These are phyloP conservation scores for Melinaea marsaeus DNA, from an alignment of 2,888 invertebrate species.

Conservation along the genomic window DNA sequence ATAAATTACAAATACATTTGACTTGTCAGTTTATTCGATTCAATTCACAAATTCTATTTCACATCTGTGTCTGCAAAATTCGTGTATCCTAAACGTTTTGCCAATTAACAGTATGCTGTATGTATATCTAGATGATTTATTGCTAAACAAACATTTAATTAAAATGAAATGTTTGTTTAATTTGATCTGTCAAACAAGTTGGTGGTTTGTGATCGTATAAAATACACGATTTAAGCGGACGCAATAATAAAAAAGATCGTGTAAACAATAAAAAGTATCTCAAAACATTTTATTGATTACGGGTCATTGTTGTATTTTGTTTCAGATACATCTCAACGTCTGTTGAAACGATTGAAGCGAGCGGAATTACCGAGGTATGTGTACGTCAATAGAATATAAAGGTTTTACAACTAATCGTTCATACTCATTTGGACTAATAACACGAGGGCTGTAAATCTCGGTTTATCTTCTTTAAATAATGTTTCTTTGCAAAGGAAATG, in stretches of 20 bases:
- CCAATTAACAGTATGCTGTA: no score
- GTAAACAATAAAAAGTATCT: neutral
- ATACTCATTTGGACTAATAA: conserved; percentile 16
- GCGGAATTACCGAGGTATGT: conserved; percentile 65
- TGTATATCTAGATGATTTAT: no score
- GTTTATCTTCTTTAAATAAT: conserved; percentile 25
- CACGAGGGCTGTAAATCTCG: conserved; percentile 23
- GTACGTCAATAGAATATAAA: conserved; percentile 20
- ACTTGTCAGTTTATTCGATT: conserved; percentile 27
- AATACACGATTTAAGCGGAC: no score
- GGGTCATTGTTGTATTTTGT: conserved; percentile 40
- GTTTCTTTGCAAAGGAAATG: conserved; percentile 8
- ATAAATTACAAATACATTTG: conserved; percentile 30
- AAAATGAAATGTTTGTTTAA: no score
- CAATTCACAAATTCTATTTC: conserved; percentile 15
- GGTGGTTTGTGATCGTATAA: no score
- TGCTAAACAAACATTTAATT: no score
- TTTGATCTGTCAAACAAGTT: no score
- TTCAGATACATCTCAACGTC: conserved; percentile 60
- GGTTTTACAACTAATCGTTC: conserved; percentile 23
- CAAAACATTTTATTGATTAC: neutral
- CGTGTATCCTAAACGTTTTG: conserved; percentile 3
- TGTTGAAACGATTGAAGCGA: conserved; percentile 54
- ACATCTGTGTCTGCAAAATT: conserved; percentile 18
- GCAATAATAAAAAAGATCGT: no score